These are phyloP conservation scores for Lepisosteus oculatus DNA, from an alignment of 2,113 vertebrate species.

Conservation along the genomic window DNA sequence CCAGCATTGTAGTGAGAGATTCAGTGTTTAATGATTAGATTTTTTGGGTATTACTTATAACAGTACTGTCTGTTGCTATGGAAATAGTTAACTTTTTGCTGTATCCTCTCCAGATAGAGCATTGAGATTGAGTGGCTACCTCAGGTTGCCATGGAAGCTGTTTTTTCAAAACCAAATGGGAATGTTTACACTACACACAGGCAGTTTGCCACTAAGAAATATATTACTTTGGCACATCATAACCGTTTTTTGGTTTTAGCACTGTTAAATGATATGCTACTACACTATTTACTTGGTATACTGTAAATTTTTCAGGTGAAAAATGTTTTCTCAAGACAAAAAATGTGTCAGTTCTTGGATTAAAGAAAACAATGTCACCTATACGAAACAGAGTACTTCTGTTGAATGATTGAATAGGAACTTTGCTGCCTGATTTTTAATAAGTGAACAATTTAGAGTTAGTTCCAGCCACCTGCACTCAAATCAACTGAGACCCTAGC, in stretches of 20 bases:
- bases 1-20: too few species aligned
- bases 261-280: too few species aligned
- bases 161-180: background rate
- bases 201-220: background rate
- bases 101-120: background rate
- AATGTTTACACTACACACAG: conserved; percentile 8
- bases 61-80: conserved; percentile 8
- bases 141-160: conserved; percentile 28
- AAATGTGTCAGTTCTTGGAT: background rate
- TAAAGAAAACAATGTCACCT: background rate
- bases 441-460: background rate
- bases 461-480: background rate
- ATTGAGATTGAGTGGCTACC: background rate
- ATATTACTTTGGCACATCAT: too few species aligned
- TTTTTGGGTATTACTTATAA: background rate
- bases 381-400: background rate
- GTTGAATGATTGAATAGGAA: background rate
- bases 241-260: too few species aligned
- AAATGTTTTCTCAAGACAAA: too few species aligned
- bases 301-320: too few species aligned
- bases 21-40: too few species aligned
- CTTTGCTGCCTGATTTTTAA: background rate
- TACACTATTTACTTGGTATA: too few species aligned
- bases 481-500: background rate
- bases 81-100: conserved; percentile 12